Evolutionary conservation across 2,888 invertebrate genomes (phyloP), one percentile per base, ranked within the genome.

Genomic region (Philopedon plagiatum): DNA sequence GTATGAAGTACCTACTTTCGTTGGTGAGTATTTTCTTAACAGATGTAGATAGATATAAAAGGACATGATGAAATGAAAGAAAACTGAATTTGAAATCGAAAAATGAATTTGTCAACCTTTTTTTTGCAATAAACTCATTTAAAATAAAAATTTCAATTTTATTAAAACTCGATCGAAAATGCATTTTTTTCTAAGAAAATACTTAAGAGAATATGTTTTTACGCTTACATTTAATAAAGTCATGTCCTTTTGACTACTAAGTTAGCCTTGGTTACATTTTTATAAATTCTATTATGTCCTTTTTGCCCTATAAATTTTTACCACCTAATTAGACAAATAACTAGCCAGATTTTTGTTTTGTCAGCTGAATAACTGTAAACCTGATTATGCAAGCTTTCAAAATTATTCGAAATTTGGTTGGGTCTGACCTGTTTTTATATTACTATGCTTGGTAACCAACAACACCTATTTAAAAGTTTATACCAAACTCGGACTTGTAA

Each of bases 21-120:
- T 23, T 37, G 21, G 46, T 58, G 19, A 32, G 37, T 62, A 62
- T 23, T 62, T 62, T 60, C 46, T 62, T 62, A 41, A 54, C 29
- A 29, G 15, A 15, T 54, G 51, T 29, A 29, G 60, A 41, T 15
- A 60, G 23, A 60, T 26, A 60, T 5, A 29, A 41, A 41, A 41
- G 60, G 41, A 60, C 21, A 39, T 58, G 8, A 37, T 58, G 15
- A 21, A 29, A 13, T 29, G 8, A n/a, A n/a, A n/a, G n/a, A n/a
- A n/a, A n/a, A n/a, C n/a, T n/a, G n/a, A n/a, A n/a, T n/a, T n/a
- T n/a, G n/a, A n/a, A n/a, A n/a, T n/a, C n/a, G n/a, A n/a, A n/a
- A n/a, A n/a, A n/a, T n/a, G n/a, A n/a, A n/a, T n/a, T n/a, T n/a
- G n/a, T n/a, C n/a, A n/a, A n/a, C n/a, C n/a, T n/a, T n/a, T n/a